Percentiles rank a stretch among this genome's conserved stretches.
These are phyloP conservation scores for Raphicerus campestris DNA, from an alignment of 2,113 vertebrate species.

Conservation along the genomic window DNA sequence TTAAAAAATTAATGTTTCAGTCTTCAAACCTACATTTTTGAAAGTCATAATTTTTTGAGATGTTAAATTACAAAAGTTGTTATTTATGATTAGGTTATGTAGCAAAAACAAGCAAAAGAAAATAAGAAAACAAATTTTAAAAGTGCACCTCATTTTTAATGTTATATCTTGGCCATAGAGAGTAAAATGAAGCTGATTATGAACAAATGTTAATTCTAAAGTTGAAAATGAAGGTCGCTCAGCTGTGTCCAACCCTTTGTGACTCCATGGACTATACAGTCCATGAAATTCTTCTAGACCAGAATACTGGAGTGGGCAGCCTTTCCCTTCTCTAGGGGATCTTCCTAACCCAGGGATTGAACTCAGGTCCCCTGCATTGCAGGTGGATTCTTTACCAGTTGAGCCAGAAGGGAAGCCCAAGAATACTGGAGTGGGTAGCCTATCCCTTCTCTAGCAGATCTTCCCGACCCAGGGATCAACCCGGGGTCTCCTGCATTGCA, in stretches of 20 bases:
- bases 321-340: not conserved
- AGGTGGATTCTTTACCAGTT: not conserved
- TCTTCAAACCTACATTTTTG: not conserved
- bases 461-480: accelerated
- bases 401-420: not conserved
- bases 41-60: not conserved
- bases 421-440: not conserved
- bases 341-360: not conserved
- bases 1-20: not conserved
- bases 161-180: not conserved
- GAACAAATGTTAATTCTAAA: not conserved
- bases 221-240: not conserved
- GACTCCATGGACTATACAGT: not conserved
- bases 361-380: not conserved
- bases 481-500: accelerated
- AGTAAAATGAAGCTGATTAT: not conserved
- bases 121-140: not conserved
- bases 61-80: not conserved
- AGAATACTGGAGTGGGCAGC: not conserved
- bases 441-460: not conserved
- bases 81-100: not conserved
- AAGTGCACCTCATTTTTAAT: not conserved
- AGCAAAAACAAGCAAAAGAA: not conserved
- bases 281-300: not conserved
- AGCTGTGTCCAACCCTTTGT: not conserved